These are phyloP conservation scores for Mico argentatus DNA, from an alignment of 2,797 vertebrate genomes.

Conservation along the genomic window DNA sequence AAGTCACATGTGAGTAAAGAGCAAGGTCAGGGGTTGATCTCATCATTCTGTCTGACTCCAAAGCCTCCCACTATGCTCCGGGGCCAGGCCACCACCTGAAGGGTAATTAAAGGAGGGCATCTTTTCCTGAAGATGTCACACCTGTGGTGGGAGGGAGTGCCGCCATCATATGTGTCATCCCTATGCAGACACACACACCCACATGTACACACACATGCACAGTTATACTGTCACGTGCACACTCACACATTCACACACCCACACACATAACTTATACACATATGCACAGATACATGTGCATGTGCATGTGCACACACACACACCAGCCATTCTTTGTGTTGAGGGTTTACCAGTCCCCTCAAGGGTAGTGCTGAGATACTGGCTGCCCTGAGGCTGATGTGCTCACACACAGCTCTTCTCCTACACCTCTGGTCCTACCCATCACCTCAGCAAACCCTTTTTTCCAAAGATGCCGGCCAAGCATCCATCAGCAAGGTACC, in stretches of 20 bases:
- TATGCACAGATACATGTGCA: neutral
- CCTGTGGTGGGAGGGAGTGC: neutral
- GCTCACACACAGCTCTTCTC: neutral
- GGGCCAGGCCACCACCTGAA: neutral
- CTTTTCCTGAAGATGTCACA: neutral
- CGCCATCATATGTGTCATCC: neutral
- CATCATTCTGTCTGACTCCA: neutral
- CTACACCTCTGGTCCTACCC: neutral
- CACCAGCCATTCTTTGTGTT: too few species aligned
- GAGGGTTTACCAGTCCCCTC: neutral
- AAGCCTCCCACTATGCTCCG: too few species aligned
- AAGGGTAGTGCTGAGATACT: neutral
- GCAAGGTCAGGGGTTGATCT: neutral
- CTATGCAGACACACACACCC: neutral
- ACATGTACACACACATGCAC: neutral
- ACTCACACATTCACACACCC: neutral
- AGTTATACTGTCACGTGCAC: neutral
- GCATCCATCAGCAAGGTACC: neutral
- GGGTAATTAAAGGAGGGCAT: neutral
- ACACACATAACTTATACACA: too few species aligned
- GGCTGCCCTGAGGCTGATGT: neutral
- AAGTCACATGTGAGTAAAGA: neutral
- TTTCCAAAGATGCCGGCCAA: neutral
- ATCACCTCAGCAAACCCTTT: neutral
- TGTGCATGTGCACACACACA: rapidly evolving